A percentile compares a stretch with the other conserved stretches of the same genome.
phyloP scores from a whole-genome alignment of 2,888 invertebrate species.

The Dynastes grantii region DNA sequence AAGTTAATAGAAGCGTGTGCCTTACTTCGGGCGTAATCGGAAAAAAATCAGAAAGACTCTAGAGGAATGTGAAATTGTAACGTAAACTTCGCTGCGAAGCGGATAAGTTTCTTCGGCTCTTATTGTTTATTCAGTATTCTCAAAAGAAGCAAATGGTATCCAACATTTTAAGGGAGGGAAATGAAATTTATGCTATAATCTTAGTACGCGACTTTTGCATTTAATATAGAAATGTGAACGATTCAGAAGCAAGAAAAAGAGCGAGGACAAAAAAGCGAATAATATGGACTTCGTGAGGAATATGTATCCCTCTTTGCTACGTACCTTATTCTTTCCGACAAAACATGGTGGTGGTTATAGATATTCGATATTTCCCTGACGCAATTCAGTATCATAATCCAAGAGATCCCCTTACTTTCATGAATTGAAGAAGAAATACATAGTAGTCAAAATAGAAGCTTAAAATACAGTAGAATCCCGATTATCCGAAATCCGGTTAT shows the following conservation, averaged over 20 bases:
- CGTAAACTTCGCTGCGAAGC: neutral
- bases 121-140: constrained; percentile 27
- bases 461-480: no score
- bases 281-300: no score
- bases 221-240: neutral
- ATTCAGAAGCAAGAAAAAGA: neutral
- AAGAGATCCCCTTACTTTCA: no score
- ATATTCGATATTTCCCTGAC: no score
- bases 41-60: neutral
- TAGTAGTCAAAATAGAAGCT: no score
- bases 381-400: no score
- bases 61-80: constrained; percentile 19
- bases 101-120: constrained; percentile 18
- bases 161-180: neutral
- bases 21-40: neutral
- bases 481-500: no score
- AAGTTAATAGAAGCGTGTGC: neutral
- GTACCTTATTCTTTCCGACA: no score
- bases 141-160: constrained; percentile 8
- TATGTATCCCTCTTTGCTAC: no score
- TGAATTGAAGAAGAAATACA: no score
- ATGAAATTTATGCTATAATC: constrained; percentile 6
- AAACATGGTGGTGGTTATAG: no score
- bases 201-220: neutral
- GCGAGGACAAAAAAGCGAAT: no score